Evolutionary conservation across 2,113 vertebrate genomes (phyloP), one percentile per base, ranked within the genome.

Genomic region (Boleophthalmus pectinirostris): DNA sequence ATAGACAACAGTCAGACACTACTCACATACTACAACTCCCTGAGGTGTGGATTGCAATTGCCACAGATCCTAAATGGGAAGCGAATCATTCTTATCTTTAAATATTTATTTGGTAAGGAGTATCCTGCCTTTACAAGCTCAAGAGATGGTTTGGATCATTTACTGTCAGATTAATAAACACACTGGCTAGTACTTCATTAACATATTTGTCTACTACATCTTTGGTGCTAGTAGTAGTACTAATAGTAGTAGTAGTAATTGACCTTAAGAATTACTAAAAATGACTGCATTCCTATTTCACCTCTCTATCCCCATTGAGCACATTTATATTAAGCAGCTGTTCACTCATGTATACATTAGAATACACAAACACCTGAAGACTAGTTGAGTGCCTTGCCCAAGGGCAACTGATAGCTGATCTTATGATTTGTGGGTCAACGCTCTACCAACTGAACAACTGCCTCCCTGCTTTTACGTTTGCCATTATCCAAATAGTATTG

Each of bases 1-100:
- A 71, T 84, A 82, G 75, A 66, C 74, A 68, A 25, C 89, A 82
- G 89, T 83, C 85, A 85, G 84, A 82, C 74, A 63, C 70, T 71
- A 67, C 70, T 74, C 66, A 67, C 69, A 72, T 70, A 69, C 75
- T 73, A 24, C 43, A 58, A 29, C 72, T 29, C 25, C 25, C 23
- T 1, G 56, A 58, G 51, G 24, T 58, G 56, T 61, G 33, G 18
- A 13, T 38, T n/a, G 18, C 33, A 38, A 21, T 11, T 10, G 20
- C 38, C 18, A 35, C 60, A 33, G 7, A 33, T 63, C 25, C 16
- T 35, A 63, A 64, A 14, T 43, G 33, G 29, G 11, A 45, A 20
- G 29, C 0, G 3, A n/a, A 23, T 21, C 60, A n/a, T 72, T 79
- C 82, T 64, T 77, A 78, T 70, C 66, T 65, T 23, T 69, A 85